Conservation (phyloP, 2,797 vertebrate genomes). For the Geotrypetes seraphini region DNA sequence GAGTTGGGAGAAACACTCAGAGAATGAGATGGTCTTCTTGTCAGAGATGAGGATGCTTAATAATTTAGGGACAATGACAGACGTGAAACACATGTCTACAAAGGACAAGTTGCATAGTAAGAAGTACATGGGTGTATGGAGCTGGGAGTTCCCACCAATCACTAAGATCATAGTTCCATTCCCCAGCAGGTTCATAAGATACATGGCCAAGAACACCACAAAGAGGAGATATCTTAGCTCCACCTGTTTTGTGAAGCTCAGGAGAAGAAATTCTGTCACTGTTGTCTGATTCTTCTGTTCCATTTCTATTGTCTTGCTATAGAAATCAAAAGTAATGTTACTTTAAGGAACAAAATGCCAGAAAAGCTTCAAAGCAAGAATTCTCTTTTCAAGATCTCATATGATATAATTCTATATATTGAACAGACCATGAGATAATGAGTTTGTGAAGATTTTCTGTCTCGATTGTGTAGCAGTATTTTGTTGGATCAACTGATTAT, state of each 20-base stretch:
- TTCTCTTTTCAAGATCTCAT: too few relatives aligned
- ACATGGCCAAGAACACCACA: not conserved
- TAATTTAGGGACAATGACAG: conserved; percentile 1
- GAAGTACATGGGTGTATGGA: conserved; percentile 13
- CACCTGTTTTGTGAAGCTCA: not conserved
- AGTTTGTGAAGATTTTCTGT: too few relatives aligned
- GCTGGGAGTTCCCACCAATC: not conserved
- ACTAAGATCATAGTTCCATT: conserved; percentile 4
- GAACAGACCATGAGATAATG: too few relatives aligned
- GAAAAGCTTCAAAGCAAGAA: too few relatives aligned
- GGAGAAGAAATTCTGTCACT: conserved; percentile 7
- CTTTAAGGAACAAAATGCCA: too few relatives aligned
- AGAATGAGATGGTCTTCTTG: too few relatives aligned
- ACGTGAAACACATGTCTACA: conserved; percentile 7
- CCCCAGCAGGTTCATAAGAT: not conserved
- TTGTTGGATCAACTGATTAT: too few relatives aligned
- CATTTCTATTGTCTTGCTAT: not conserved
- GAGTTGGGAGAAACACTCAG: too few relatives aligned
- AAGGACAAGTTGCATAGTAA: conserved; percentile 11
- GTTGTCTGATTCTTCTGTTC: not conserved
- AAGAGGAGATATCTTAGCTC: not conserved
- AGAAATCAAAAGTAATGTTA: not conserved
- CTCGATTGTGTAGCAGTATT: too few relatives aligned
- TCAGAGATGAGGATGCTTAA: too few relatives aligned
- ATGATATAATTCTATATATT: too few relatives aligned